Conservation (phyloP, 2,888 invertebrate genomes). For the Clivina fossor region DNA sequence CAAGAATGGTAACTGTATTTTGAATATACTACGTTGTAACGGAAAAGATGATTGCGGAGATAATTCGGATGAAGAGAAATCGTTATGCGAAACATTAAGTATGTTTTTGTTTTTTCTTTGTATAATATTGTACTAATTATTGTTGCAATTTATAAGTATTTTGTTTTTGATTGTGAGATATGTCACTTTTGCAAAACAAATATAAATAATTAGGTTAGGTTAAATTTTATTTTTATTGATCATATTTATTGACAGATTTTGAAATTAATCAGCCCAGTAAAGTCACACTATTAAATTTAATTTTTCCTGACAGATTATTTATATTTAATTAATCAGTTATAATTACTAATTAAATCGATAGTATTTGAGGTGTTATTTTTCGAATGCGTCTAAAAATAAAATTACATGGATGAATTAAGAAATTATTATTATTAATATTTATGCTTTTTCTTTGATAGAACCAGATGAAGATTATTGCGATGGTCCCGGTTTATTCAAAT, state of each 20-base stretch:
- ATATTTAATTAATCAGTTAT: too few species aligned
- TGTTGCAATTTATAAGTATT: too few species aligned
- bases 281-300: too few species aligned
- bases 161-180: too few species aligned
- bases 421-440: slow-evolving; percentile 42
- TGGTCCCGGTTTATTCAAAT: slow-evolving; percentile 61
- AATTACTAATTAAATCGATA: too few species aligned
- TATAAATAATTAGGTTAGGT: neutral
- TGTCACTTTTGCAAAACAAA: neutral
- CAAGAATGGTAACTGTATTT: slow-evolving; percentile 65
- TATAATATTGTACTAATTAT: too few species aligned
- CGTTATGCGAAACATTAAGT: slow-evolving; percentile 51
- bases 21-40: slow-evolving; percentile 68
- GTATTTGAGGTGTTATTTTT: too few species aligned
- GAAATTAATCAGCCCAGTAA: too few species aligned
- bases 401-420: too few species aligned
- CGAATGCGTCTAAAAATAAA: too few species aligned
- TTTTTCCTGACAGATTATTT: too few species aligned
- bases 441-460: slow-evolving; percentile 3
- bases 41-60: slow-evolving; percentile 71
- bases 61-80: slow-evolving; percentile 65
- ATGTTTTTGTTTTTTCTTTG: neutral
- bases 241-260: slow-evolving; percentile 10
- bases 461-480: slow-evolving; percentile 46
- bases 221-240: neutral